Evolutionary conservation across 2,113 vertebrate genomes (phyloP).

Genomic region (Ceratotherium simum): DNA sequence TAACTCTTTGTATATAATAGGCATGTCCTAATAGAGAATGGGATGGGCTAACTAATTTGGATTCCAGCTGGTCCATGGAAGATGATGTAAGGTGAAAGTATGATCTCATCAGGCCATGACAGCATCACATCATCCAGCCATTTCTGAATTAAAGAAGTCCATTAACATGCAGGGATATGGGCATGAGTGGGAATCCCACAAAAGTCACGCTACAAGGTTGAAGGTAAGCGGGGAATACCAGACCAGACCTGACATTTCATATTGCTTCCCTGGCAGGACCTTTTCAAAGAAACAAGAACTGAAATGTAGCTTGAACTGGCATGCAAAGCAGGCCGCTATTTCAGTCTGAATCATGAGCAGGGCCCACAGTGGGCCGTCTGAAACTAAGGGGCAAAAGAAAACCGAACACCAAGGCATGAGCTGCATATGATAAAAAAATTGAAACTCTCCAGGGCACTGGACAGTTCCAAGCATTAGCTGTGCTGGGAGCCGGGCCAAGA

Average conservation of each 20-base stretch:
- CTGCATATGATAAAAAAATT: not conserved
- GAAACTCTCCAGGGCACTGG: not conserved
- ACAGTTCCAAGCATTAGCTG: not conserved
- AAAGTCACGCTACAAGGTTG: slow-evolving; percentile 35
- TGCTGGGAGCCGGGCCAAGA: not conserved
- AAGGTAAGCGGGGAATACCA: slow-evolving; percentile 74
- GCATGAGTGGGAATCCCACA: slow-evolving; percentile 69
- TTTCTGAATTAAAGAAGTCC: not conserved
- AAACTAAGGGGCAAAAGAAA: slow-evolving; percentile 46
- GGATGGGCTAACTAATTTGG: not conserved
- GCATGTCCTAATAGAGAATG: not conserved
- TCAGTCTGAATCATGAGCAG: slow-evolving; percentile 79
- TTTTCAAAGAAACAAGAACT: slow-evolving; percentile 83
- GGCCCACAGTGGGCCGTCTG: not conserved
- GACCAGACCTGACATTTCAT: slow-evolving; percentile 77
- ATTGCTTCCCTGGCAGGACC: slow-evolving; percentile 57
- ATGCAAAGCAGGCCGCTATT: slow-evolving; percentile 80
- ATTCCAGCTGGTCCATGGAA: not conserved
- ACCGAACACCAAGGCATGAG: not conserved
- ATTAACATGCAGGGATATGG: slow-evolving; percentile 46
- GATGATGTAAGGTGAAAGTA: not conserved
- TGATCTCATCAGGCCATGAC: not conserved
- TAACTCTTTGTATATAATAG: not conserved
- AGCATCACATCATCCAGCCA: not conserved
- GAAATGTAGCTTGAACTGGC: slow-evolving; percentile 70